phyloP scores from a whole-genome alignment of 2,113 vertebrate species.

The Tachycineta bicolor region DNA sequence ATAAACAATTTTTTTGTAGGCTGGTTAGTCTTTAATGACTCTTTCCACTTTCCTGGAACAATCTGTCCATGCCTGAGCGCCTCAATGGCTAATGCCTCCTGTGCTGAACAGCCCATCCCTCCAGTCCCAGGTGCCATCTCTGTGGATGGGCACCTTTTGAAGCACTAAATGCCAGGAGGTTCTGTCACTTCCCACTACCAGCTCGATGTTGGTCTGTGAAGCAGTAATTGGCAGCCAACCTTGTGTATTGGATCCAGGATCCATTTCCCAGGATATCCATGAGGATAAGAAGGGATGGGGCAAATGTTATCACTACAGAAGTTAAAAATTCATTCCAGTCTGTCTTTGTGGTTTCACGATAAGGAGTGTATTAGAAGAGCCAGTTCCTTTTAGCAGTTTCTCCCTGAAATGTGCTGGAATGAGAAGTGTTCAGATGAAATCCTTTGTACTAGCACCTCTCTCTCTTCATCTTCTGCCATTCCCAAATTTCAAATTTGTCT shows the following conservation, averaged over 20 bases:
- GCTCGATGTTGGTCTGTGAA: constrained; percentile 49
- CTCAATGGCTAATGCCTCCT: neutral
- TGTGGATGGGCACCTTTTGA: constrained; percentile 66
- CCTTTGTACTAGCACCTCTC: constrained; percentile 62
- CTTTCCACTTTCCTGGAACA: neutral
- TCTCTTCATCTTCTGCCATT: constrained; percentile 64
- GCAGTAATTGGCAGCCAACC: constrained; percentile 69
- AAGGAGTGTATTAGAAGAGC: constrained; percentile 71
- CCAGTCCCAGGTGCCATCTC: neutral
- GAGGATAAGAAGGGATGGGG: constrained; percentile 65
- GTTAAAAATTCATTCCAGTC: constrained; percentile 46
- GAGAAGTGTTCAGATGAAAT: constrained; percentile 70
- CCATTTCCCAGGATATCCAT: constrained; percentile 70
- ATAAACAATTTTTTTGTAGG: neutral
- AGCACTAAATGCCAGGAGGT: constrained; percentile 60
- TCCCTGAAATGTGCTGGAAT: constrained; percentile 72
- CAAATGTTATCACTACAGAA: constrained; percentile 62
- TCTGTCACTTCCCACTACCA: constrained; percentile 61
- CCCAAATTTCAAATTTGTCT: constrained; percentile 66
- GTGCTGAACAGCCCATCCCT: neutral
- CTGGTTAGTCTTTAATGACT: neutral
- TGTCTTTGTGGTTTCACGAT: constrained; percentile 70
- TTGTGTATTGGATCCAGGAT: constrained; percentile 63
- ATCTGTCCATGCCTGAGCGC: neutral
- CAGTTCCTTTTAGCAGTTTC: constrained; percentile 73